These are phyloP conservation scores for Cottus gobio DNA, from an alignment of 2,113 vertebrate genomes.

Conservation along the genomic window DNA sequence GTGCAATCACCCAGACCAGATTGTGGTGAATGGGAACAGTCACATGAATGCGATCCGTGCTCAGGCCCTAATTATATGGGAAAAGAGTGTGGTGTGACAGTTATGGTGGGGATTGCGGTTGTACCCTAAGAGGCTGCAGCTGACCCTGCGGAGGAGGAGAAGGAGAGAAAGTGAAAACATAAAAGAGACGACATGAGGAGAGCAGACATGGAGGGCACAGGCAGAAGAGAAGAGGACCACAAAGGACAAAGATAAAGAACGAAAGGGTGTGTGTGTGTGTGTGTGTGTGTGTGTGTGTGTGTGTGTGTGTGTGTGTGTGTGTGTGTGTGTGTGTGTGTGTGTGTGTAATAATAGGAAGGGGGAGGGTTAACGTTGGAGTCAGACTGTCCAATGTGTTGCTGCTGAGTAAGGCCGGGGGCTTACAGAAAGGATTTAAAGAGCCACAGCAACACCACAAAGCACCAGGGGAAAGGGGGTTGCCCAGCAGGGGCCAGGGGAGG, in stretches of 20 bases:
- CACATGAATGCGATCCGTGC: conserved; percentile 81
- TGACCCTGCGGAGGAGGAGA: conserved; percentile 67
- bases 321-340: background rate
- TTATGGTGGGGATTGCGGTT: conserved; percentile 75
- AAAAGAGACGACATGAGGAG: conserved; percentile 30
- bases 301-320: background rate
- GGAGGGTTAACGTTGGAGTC: conserved; percentile 66
- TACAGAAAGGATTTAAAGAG: conserved; percentile 75
- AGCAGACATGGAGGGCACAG: conserved; percentile 2
- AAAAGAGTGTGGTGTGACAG: conserved; percentile 81
- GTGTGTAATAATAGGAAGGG: conserved; percentile 39
- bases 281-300: conserved; percentile 21
- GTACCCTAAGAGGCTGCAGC: conserved; percentile 73
- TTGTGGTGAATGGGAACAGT: conserved; percentile 79
- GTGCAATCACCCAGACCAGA: conserved; percentile 74
- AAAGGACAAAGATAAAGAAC: conserved; percentile 1
- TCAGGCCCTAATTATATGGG: conserved; percentile 82
- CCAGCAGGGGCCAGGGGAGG: conserved; percentile 64
- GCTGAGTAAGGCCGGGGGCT: conserved; percentile 72
- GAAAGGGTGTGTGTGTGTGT: conserved; percentile 10
- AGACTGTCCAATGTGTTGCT: conserved; percentile 64
- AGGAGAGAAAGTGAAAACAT: conserved; percentile 64
- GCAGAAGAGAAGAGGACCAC: conserved; percentile 16
- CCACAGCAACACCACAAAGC: conserved; percentile 78
- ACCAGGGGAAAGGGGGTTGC: conserved; percentile 69